Evolutionary conservation across 2,888 invertebrate genomes (phyloP), one percentile per base, ranked within the genome.

Genomic region (Rhaphigaster nebulosa): DNA sequence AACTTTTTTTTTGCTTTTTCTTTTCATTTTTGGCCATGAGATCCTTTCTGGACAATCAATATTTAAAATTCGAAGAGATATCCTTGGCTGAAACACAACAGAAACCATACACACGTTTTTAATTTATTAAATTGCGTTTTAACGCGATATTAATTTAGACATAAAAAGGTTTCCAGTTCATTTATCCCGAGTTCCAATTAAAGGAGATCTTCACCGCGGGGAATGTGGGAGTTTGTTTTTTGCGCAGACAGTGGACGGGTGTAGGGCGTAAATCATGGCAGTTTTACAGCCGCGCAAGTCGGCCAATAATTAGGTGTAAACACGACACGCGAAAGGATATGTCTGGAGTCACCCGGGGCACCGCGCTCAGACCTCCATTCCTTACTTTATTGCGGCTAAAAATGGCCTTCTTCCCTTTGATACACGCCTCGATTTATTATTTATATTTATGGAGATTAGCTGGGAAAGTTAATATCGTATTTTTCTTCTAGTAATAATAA

Each of bases 221-320:
- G 84, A 84, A 84, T 84, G 84, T 84, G 84, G 84, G 84, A 84
- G 84, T 84, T 76, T 76, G 84, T 84, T 84, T 84, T 84, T 54
- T 87, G 87, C 87, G 34, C 23, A 34, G 87, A 54, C 29, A 52
- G 23, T 23, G 34, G 87, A 50, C 87, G 52, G 29, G 87, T 54
- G 54, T 50, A 34, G 87, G 23, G 4, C 34, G 87, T 84, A 84
- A 84, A 84, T 84, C 84, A 89, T 89, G 70, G 34, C 38, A 52
- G 76, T 89, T 89, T 89, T 89, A 89, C 76, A 52, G 89, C 70
- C 70, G 38, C 45, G 29, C 52, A 50, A 89, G 89, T 26, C 76
- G 45, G 29, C 29, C 54, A 65, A 89, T 89, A 89, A 89, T 89
- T 89, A 89, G 89, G 89, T 89, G 89, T 89, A 89, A 89, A 89